Conservation (phyloP, 2,113 vertebrate species). For the Ancistrus triradiatus region DNA sequence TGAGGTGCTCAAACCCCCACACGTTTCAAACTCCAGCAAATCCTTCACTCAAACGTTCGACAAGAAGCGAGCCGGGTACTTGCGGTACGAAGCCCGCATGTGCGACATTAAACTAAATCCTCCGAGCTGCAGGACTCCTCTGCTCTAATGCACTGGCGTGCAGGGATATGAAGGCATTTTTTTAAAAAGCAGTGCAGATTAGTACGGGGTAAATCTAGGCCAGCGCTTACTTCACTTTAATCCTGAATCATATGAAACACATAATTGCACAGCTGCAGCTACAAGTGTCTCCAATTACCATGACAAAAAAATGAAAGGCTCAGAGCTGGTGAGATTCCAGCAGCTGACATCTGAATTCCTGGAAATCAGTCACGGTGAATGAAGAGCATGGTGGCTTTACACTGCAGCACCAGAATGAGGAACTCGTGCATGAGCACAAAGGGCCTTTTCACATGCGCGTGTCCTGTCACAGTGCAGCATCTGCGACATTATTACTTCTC, state of each 20-base stretch:
- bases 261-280: constrained; percentile 57
- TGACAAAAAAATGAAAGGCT: constrained; percentile 45
- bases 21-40: no score
- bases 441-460: background rate
- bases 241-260: constrained; percentile 59
- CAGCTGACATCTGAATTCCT: constrained; percentile 36
- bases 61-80: no score
- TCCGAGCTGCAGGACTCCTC: no score
- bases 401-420: background rate
- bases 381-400: constrained; percentile 18
- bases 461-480: background rate
- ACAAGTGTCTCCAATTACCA: constrained; percentile 56
- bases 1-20: no score
- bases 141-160: constrained; percentile 18
- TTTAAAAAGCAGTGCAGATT: constrained; percentile 20
- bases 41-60: no score
- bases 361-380: constrained; percentile 1
- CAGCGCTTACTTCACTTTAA: constrained; percentile 52
- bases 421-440: background rate
- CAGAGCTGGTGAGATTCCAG: constrained; percentile 35
- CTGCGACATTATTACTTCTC: background rate
- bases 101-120: constrained; percentile 26
- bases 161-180: constrained; percentile 10
- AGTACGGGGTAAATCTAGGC: constrained; percentile 42
- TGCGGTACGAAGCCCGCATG: no score